These are phyloP conservation scores for Radopholus similis DNA, from an alignment of 1,140 invertebrate species.

Conservation along the genomic window DNA sequence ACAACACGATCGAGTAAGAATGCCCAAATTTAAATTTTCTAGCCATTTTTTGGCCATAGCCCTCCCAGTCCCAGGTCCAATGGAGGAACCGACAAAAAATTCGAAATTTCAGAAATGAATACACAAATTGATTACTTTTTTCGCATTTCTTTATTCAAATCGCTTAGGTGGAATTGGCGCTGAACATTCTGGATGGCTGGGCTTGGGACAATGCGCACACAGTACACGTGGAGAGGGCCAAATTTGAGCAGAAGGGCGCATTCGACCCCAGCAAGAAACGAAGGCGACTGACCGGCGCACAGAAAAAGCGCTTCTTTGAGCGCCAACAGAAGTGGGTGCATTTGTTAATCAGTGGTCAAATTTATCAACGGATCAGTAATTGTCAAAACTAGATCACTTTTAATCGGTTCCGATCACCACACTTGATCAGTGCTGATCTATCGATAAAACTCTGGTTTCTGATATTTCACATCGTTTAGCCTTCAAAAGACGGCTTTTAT, in stretches of 20 bases:
- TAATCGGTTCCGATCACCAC: too few relatives aligned
- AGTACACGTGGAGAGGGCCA: slow-evolving; percentile 79
- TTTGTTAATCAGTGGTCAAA: too few relatives aligned
- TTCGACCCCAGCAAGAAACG: slow-evolving; percentile 90
- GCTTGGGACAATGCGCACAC: slow-evolving; percentile 69
- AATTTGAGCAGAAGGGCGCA: slow-evolving; percentile 88
- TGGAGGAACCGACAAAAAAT: not conserved
- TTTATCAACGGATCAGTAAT: too few relatives aligned
- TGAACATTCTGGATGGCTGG: slow-evolving; percentile 85
- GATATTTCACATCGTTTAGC: too few relatives aligned
- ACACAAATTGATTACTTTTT: not conserved
- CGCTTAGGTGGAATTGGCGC: slow-evolving; percentile 76
- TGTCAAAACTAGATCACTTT: too few relatives aligned
- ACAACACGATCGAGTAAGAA: too few relatives aligned
- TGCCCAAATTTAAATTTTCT: too few relatives aligned
- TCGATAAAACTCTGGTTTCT: too few relatives aligned
- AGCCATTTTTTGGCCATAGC: too few relatives aligned
- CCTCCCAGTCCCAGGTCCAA: not conserved
- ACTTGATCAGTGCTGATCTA: too few relatives aligned
- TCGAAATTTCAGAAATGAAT: not conserved
- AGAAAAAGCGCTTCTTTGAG: slow-evolving; percentile 77
- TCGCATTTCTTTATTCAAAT: slow-evolving; percentile 67
- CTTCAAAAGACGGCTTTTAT: too few relatives aligned
- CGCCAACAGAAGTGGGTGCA: slow-evolving; percentile 77
- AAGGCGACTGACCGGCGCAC: slow-evolving; percentile 74